Conservation (phyloP, 2,113 vertebrate species). For the Dicerorhinus sumatrensis region DNA sequence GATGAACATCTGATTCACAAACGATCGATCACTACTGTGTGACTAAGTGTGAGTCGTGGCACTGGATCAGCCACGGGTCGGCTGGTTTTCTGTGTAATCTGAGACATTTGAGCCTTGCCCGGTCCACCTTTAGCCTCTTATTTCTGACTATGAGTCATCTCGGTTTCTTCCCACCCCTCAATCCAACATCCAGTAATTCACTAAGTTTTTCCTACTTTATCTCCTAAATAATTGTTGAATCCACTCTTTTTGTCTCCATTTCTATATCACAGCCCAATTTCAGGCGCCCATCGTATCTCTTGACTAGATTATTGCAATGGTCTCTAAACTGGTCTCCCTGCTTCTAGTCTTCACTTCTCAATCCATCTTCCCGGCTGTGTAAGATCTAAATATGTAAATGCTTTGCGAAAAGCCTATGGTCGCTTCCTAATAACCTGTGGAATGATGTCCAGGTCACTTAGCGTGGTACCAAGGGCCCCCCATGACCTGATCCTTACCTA, state of each 20-base stretch:
- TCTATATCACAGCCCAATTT: neutral
- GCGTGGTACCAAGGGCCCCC: neutral
- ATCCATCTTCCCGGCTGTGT: neutral
- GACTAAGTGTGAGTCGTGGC: neutral
- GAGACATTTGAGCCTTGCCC: neutral
- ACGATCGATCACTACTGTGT: neutral
- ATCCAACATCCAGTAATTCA: neutral
- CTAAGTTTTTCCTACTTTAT: neutral
- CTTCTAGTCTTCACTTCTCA: neutral
- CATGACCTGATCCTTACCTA: neutral
- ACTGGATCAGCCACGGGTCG: neutral
- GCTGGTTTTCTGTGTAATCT: neutral
- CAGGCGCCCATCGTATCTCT: neutral
- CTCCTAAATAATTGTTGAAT: neutral
- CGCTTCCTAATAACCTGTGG: neutral
- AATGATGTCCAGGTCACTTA: neutral
- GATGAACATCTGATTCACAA: neutral
- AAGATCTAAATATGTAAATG: neutral
- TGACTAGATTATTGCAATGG: neutral
- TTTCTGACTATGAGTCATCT: neutral
- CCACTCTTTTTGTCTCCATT: slow-evolving; percentile 12
- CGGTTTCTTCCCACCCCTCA: neutral
- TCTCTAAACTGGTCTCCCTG: neutral
- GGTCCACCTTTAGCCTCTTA: neutral
- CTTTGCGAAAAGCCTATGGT: neutral